Evolutionary conservation across 2,888 invertebrate genomes (phyloP), one percentile per base, ranked within the genome.

Genomic region (Petrolisthes cinctipes): DNA sequence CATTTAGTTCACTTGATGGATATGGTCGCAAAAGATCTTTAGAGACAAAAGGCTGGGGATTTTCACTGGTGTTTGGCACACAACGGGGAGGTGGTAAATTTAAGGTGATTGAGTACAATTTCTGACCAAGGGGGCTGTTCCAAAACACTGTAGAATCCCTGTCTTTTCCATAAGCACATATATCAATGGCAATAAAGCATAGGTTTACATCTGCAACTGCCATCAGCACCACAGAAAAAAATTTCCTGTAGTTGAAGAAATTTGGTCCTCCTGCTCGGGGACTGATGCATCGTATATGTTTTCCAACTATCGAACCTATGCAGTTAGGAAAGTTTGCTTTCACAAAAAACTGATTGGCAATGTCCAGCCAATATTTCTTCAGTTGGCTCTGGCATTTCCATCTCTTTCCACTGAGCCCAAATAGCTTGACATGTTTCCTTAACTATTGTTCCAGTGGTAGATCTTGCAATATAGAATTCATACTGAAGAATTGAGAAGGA

Each of bases 11-110:
- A 23, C 86, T 91, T 88, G 92, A 91, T 81, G 91, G 91, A 90
- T 91, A 92, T 54, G 92, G 91, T 86, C 91, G 86, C 82, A 92
- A 82, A 51, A 92, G 76, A 91, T 92, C 89, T 61, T 89, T 88
- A 83, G 89, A 84, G 81, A 83, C 86, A 90, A 86, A 80, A 61
- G 76, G 84, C 51, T 84, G 84, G 51, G 84, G 78, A 53, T 79
- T 68, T 79, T 7, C 53, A 80, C n/a, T 85, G 66, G 85, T 79
- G 79, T 68, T 20, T 79, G 85, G 85, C 79, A 83, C 51, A 79
- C 79, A 85, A 66, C 66, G 85, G 66, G 78, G 79, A 78, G 79
- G 78, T 76, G 83, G 83, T 83, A 76, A 76, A 76, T 61, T 83
- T 73, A 83, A 83, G 54, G 83, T 75, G 83, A 73, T 75, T 20